Evolutionary conservation across 2,797 vertebrate genomes (phyloP), one percentile per base, ranked within the genome.

Genomic region (Streptopelia turtur): DNA sequence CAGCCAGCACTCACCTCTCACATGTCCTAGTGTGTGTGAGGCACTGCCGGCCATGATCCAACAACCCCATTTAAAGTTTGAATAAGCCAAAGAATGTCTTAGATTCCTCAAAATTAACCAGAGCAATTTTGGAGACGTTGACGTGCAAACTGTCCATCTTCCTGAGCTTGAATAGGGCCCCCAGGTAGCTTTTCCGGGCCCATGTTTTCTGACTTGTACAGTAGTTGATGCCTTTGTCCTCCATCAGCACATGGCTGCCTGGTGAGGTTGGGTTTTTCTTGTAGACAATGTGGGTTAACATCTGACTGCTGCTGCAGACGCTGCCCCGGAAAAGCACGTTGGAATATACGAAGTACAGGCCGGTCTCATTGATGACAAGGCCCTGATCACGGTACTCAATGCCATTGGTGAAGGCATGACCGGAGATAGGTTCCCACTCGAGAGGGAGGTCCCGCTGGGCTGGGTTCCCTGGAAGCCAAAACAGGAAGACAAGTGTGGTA

Each of bases 81-180:
- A 99, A 99, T 75, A 99, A 96, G 47, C 99, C 99, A 41, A 99
- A 99, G 97, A 99, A 99, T 49, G 99, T 99, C 95, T 97, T 98
- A 8, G 98, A 89, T 92, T 98, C 98, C 52, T 98, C 96, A 56
- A 97, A 98, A 92, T 95, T 99, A 25, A 99, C 97, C 68, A 97
- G 45, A 5, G 3, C 2, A 0, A 98, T 97, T 31, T 98, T 97
- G 6, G 99, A 99, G 13, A 99, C 97, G 0, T 98, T 99, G 86
- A 99, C 99, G 5, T 98, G 98, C 47, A 99, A 94, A 15, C 91
- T 97, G 94, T 99, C 99, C 3, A 96, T 74, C 33, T 94, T 94
- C 81, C 97, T 95, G 79, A 99, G 98, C 53, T 97, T 96, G 91
- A 99, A 98, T 28, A 98, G 95, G 1, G 98, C 98, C 4, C 98